A percentile compares a stretch with the other conserved stretches of the same genome.
Conservation (phyloP, 2,888 invertebrate genomes). For the Suillia variegata region DNA sequence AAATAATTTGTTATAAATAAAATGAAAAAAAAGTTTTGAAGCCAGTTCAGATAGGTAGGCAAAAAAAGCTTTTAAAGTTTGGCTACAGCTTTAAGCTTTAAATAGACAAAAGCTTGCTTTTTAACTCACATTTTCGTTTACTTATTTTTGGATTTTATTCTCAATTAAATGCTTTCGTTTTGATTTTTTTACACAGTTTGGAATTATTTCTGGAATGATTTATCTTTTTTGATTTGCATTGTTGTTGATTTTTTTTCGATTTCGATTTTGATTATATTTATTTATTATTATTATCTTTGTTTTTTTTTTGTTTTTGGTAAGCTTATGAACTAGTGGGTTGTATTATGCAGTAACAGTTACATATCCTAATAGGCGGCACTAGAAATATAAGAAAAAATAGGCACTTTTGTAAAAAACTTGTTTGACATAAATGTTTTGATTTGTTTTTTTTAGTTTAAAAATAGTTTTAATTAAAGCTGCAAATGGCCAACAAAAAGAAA, state of each 20-base stretch:
- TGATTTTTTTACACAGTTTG: not conserved
- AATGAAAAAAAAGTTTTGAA: slow-evolving; percentile 16
- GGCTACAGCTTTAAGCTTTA: not conserved
- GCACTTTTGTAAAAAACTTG: not conserved
- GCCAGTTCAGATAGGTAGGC: slow-evolving; percentile 26
- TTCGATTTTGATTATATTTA: slow-evolving; percentile 17
- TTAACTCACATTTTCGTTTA: slow-evolving; percentile 20
- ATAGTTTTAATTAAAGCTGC: slow-evolving; percentile 17
- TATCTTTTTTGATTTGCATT: slow-evolving; percentile 18
- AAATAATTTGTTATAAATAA: slow-evolving; percentile 1
- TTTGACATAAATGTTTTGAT: not conserved
- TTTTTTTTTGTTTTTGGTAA: slow-evolving; percentile 34
- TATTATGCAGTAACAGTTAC: slow-evolving; percentile 60
- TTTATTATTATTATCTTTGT: slow-evolving; percentile 13
- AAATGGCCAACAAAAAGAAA: slow-evolving; percentile 11
- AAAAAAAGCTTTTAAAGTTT: slow-evolving; percentile 31
- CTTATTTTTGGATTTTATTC: slow-evolving; percentile 15
- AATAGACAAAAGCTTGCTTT: not conserved
- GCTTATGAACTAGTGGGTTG: slow-evolving; percentile 51
- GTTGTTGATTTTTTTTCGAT: slow-evolving; percentile 25
- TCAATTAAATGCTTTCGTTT: slow-evolving; percentile 26
- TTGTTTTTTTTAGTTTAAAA: slow-evolving; percentile 18
- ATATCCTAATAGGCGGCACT: slow-evolving; percentile 63
- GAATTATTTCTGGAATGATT: slow-evolving; percentile 22
- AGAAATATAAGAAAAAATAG: slow-evolving; percentile 56